These are phyloP conservation scores for Spodoptera picta DNA, from an alignment of 2,888 invertebrate genomes.

Conservation along the genomic window DNA sequence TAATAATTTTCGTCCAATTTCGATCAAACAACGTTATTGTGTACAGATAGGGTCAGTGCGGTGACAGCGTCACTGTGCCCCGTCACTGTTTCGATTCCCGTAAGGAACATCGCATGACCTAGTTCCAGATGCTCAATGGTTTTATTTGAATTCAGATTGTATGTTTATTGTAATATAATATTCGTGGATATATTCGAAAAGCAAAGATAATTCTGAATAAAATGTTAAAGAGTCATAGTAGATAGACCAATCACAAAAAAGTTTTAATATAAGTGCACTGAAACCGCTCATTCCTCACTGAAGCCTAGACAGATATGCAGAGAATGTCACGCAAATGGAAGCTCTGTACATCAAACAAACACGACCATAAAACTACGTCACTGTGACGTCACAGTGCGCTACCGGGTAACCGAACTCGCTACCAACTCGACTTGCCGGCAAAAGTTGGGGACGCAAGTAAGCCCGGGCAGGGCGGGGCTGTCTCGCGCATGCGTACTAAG, in stretches of 20 bases:
- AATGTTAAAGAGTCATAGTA: no score
- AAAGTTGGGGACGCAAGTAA: conserved; percentile 51
- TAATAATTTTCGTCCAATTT: conserved; percentile 28
- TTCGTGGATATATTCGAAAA: no score
- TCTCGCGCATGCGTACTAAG: conserved; percentile 73
- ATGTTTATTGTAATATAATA: no score
- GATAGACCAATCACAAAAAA: background rate
- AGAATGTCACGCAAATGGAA: conserved; percentile 6
- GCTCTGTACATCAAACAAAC: conserved; percentile 21
- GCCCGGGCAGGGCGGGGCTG: conserved; percentile 84
- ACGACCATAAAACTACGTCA: conserved; percentile 29
- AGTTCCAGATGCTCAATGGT: no score
- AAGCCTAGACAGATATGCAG: background rate
- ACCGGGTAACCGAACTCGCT: conserved; percentile 48
- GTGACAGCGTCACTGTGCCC: no score
- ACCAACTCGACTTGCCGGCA: conserved; percentile 40
- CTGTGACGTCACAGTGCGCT: conserved; percentile 42
- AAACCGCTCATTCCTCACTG: background rate
- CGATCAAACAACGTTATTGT: background rate
- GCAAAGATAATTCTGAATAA: no score
- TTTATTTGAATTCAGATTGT: no score
- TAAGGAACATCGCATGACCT: no score
- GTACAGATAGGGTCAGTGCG: no score
- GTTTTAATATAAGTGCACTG: background rate
- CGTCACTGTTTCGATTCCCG: no score